phyloP scores from a whole-genome alignment of 2,888 invertebrate genomes.

The Cantharis lateralis region DNA sequence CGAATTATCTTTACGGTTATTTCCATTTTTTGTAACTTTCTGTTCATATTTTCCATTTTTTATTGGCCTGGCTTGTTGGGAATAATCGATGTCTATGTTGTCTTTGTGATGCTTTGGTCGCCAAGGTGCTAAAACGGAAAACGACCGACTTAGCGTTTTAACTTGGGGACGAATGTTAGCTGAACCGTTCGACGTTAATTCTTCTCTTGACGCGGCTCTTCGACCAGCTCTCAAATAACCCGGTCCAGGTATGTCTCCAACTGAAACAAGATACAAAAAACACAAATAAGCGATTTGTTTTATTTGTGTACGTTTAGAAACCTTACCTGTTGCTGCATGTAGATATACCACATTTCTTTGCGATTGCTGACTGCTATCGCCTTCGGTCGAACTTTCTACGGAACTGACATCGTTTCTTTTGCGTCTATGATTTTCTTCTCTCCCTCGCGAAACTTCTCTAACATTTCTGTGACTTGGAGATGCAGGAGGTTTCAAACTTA shows the following conservation, averaged over 20 bases:
- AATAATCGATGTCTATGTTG: constrained; percentile 78
- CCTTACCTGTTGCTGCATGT: constrained; percentile 78
- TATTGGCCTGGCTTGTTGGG: constrained; percentile 62
- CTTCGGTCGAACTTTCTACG: constrained; percentile 72
- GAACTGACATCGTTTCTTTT: constrained; percentile 60
- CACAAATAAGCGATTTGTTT: neutral
- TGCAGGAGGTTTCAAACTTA: constrained; percentile 52
- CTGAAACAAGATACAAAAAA: constrained; percentile 53
- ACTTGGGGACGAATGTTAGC: constrained; percentile 67
- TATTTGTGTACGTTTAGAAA: neutral
- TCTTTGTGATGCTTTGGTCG: constrained; percentile 75
- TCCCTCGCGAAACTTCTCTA: constrained; percentile 53
- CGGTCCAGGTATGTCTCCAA: constrained; percentile 84
- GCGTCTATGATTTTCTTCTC: constrained; percentile 53
- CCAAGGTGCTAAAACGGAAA: constrained; percentile 85
- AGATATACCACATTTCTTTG: constrained; percentile 83
- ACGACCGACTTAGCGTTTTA: constrained; percentile 76
- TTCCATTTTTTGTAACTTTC: constrained; percentile 44
- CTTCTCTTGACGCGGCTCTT: constrained; percentile 74
- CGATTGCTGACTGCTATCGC: constrained; percentile 78
- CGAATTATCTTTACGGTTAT: constrained; percentile 49
- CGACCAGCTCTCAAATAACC: constrained; percentile 59
- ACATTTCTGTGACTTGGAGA: constrained; percentile 46
- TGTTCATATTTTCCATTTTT: constrained; percentile 56
- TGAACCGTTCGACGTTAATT: constrained; percentile 69